Conservation (phyloP, 2,888 invertebrate species). For the Acleris cristana region DNA sequence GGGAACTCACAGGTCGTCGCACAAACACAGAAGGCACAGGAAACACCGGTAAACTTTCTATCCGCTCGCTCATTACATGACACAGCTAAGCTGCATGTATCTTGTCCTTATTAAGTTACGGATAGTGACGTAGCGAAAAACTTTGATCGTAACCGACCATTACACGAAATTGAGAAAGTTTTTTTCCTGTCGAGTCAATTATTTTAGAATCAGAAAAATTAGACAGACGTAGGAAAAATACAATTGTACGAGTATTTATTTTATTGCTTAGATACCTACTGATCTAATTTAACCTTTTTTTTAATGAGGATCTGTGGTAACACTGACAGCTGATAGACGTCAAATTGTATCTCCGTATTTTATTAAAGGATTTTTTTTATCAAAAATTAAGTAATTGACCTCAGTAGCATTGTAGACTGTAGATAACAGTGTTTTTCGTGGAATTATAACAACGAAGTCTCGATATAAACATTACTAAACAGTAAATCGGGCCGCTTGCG, state of each 20-base stretch:
- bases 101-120: conserved; percentile 22
- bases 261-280: conserved; percentile 4
- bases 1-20: conserved; percentile 83
- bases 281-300: too few relatives aligned
- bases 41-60: conserved; percentile 80
- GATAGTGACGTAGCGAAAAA: conserved; percentile 34
- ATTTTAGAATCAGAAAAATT: conserved; percentile 22
- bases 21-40: conserved; percentile 83
- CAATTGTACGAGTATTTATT: conserved; percentile 5
- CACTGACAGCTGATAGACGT: too few relatives aligned
- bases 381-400: too few relatives aligned
- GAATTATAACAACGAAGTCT: too few relatives aligned
- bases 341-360: too few relatives aligned
- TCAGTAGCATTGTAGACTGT: too few relatives aligned
- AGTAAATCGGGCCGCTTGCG: too few relatives aligned
- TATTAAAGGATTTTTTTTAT: too few relatives aligned
- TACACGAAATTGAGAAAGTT: conserved; percentile 35
- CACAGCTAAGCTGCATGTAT: conserved; percentile 12
- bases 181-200: conserved; percentile 28
- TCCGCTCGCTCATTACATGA: conserved; percentile 15
- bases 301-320: too few relatives aligned
- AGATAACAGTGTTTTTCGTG: too few relatives aligned
- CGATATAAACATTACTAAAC: too few relatives aligned
- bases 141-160: conserved; percentile 32
- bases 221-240: background rate